phyloP scores from a whole-genome alignment of 2,113 vertebrate genomes.

The Columbina picui region DNA sequence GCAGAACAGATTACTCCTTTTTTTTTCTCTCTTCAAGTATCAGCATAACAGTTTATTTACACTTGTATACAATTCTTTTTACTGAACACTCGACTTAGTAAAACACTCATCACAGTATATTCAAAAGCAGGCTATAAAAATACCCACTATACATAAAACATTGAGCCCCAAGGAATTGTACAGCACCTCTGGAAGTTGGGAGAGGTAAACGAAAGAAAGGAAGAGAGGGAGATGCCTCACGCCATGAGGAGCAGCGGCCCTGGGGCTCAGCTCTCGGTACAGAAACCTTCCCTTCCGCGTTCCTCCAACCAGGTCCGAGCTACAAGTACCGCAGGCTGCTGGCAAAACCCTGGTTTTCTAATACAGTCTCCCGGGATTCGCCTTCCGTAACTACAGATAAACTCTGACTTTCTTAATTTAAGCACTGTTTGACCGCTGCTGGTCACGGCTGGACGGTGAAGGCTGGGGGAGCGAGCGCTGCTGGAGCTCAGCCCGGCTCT shows the following conservation, averaged over 20 bases:
- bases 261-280: not conserved
- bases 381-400: not conserved
- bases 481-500: not conserved
- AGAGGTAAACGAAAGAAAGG: not conserved
- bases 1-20: not conserved
- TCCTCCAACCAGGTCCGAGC: not conserved
- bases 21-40: conserved; percentile 62
- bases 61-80: conserved; percentile 28
- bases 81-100: conserved; percentile 4
- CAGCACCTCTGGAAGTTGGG: conserved; percentile 47
- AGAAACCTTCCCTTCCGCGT: not conserved
- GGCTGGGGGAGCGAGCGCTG: not conserved
- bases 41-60: conserved; percentile 57
- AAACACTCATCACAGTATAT: conserved; percentile 54
- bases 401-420: not conserved
- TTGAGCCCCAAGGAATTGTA: conserved; percentile 31
- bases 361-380: not conserved
- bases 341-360: not conserved
- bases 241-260: not conserved
- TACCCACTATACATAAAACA: conserved; percentile 59
- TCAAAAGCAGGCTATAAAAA: conserved; percentile 60
- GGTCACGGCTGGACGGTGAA: accelerated
- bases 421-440: not conserved
- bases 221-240: not conserved
- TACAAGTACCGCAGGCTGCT: not conserved